Base-by-base conservation (phyloP, 1,140 invertebrate species). In the Calliphora vicina region DNA sequence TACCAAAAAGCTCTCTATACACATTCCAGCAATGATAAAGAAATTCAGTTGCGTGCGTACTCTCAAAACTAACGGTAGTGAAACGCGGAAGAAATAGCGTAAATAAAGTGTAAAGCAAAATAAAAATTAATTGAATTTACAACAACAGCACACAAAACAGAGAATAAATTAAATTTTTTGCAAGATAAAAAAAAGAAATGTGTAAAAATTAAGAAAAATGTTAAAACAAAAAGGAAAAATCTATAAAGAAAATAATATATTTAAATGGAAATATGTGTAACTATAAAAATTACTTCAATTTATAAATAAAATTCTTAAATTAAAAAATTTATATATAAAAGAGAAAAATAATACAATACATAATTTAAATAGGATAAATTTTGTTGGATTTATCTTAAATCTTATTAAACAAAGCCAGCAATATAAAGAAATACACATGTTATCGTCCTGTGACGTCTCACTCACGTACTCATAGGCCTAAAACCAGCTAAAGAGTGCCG, bases 31-130 rank as follows among this genome's bases (percentile, higher is more conserved):
- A n/a, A n/a, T n/a, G n/a, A n/a, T n/a, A 43, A 43, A 20, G 23
- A 76, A 76, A 76, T n/a, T 76, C 73, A 76, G 73, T 76, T 76
- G 29, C 73, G 73, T 76, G 73, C 29, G 13, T 76, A 76, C 73
- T 76, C 73, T 76, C 29, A 29, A 35, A 42, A 76, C 73, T 29
- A 76, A 76, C 73, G 73, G 73, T 42, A 76, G 20, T 9, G 17
- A 42, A 42, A 76, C 29, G 29, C 25, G 23, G 71, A 61, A 61
- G 1, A 61, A 13, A 15, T 61, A 61, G 17, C 17, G 17, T 6
- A 61, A 61, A 17, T 17, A 61, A 61, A 61, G 5, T 17, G 50
- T 61, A 17, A 61, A 61, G 6, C 17, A 3, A 61, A 15, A 61
- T n/a, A 61, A 61, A 61, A 3, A 61, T 17, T 17, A 61, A 61